Evolutionary conservation across 2,113 vertebrate genomes (phyloP), one percentile per base, ranked within the genome.

Genomic region (Festucalex cinctus): DNA sequence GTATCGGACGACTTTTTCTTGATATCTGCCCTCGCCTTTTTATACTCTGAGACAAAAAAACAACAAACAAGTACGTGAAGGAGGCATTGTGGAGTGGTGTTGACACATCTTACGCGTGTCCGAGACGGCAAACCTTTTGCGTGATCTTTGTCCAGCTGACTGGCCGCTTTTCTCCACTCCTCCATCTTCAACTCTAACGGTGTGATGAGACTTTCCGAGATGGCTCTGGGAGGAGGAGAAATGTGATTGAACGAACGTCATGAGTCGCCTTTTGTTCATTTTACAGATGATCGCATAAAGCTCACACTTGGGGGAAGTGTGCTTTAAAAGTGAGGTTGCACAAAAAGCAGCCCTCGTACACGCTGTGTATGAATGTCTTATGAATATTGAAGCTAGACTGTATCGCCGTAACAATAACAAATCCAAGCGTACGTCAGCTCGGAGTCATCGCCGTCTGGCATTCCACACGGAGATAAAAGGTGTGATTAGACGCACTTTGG

Each of bases 1-100:
- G 93, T 94, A 83, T 94, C 93, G 0, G 92, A 93, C 0, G 93
- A 94, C 66, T 93, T 94, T 85, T 94, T 94, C 85, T 94, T 94
- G 75, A 94, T 93, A 68, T 94, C 92, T 0, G 93, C 88, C 36
- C 93, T 66, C 24, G 91, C 92, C 76, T 91, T 94, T 75, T 94
- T 94, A 68, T 93, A 94, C 58, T 94, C 93, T 94, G 68, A 22
- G 57, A 1, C 3, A 26, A 53, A 24, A 51, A 24, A 12, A 49
- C 2, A 60, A 51, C 49, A 17, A 20, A 0, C 13, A 2, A 0
- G 1, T 22, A 37, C 65, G 54, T 63, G 61, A 6, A 1, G 5
- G 3, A 6, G 5, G 9, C 9, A 44, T 35, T 19, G 20, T 24
- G 3, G 35, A 49, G 44, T 46, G 35, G 26, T 41, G 6, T 32